These are phyloP conservation scores for Falco peregrinus DNA, from an alignment of 2,797 vertebrate genomes.

Conservation along the genomic window DNA sequence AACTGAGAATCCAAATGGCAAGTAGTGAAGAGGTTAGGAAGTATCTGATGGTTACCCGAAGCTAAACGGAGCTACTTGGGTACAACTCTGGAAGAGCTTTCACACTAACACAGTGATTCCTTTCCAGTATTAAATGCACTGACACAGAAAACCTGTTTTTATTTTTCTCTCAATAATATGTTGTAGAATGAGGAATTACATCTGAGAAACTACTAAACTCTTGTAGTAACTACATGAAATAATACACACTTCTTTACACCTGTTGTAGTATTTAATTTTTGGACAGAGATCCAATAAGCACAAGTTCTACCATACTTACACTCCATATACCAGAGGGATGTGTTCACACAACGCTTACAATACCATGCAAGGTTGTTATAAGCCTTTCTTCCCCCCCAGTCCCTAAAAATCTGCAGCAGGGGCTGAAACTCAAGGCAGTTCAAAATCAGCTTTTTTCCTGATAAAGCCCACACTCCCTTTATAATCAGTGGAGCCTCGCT, in stretches of 20 bases:
- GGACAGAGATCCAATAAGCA: background rate
- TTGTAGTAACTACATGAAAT: background rate
- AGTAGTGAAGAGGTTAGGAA: background rate
- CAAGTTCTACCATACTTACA: background rate
- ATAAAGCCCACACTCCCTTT: background rate
- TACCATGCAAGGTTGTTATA: background rate
- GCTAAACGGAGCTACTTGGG: background rate
- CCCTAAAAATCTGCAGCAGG: background rate
- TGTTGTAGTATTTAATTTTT: background rate
- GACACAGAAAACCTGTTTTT: background rate
- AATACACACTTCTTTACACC: background rate
- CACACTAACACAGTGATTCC: background rate
- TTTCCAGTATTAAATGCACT: background rate
- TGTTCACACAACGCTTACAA: background rate
- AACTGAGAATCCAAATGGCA: background rate
- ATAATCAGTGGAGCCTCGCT: accelerated
- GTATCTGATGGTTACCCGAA: background rate
- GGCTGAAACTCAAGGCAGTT: background rate
- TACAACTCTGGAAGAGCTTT: background rate
- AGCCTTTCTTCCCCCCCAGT: background rate
- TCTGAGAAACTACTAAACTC: background rate
- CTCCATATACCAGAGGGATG: background rate
- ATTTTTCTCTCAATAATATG: background rate
- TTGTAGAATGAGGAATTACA: background rate
- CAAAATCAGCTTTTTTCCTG: background rate